A percentile compares a stretch with the other conserved stretches of the same genome.
These are phyloP conservation scores for Heliocidaris tuberculata DNA, from an alignment of 35 echinoderm and acorn worm species.

Conservation along the genomic window DNA sequence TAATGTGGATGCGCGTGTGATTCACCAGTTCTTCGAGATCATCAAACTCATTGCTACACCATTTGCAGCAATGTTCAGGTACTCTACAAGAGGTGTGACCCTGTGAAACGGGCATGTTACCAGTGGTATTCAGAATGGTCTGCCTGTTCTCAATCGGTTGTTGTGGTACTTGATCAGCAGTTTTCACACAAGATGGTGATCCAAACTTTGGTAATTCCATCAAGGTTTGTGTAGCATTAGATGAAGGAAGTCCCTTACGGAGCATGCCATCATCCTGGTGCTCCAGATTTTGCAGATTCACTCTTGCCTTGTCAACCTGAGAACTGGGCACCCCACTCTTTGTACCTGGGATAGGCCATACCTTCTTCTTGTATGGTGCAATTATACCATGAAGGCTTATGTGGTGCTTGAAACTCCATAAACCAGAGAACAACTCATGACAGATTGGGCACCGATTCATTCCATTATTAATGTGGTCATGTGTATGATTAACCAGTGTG, in stretches of 20 bases:
- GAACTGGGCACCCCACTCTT: neutral
- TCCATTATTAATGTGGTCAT: too few species aligned
- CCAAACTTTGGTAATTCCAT: neutral
- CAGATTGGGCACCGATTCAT: too few species aligned
- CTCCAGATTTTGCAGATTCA: neutral
- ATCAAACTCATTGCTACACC: neutral
- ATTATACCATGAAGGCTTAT: neutral
- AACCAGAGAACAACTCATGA: too few species aligned
- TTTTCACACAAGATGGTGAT: neutral
- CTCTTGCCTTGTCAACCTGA: neutral
- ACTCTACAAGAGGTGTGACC: neutral
- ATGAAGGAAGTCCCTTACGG: too few species aligned
- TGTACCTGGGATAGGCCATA: neutral
- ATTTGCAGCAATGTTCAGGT: neutral
- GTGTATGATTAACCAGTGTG: too few species aligned
- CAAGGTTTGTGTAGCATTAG: neutral
- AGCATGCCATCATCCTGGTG: neutral
- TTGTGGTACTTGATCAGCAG: neutral
- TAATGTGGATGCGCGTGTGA: neutral
- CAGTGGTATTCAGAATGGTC: neutral
- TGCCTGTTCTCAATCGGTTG: neutral
- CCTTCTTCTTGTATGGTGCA: neutral
- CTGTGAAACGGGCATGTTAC: neutral
- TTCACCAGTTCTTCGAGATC: neutral
- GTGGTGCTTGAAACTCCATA: too few species aligned